Evolutionary conservation across 2,888 invertebrate species (phyloP), one percentile per base, ranked within the genome.

Genomic region (Ganaspis brasiliensis): DNA sequence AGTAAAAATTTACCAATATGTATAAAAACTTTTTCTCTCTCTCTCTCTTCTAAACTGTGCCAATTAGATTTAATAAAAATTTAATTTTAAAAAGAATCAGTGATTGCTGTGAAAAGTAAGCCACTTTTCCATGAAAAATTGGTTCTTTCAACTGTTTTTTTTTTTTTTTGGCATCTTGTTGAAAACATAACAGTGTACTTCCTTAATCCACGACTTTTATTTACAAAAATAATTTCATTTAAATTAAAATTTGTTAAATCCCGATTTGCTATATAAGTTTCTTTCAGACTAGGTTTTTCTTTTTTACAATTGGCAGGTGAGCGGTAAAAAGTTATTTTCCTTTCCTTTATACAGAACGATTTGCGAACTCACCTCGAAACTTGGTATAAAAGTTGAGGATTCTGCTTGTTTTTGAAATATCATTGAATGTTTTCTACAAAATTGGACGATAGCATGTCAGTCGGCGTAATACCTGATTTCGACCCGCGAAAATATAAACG

Each of bases 401-500:
- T 45, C n/a, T 40, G 10, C 14, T 45, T 45, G 1, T 45, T n/a
- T 3, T n/a, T n/a, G 8, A 49, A 49, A 49, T 24, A 1, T 21
- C 24, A 49, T 40, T 45, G 45, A 40, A 45, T 49, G 26, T 45
- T 67, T 45, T 67, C 67, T 24, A 67, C 67, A 67, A 67, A 52
- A 24, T 24, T 67, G 67, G 40, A 67, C 45, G 67, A 67, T 24
- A n/a, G 67, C 67, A 67, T 8, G 45, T 76, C 63, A 63, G 72
- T 76, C 63, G 72, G 76, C 63, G 76, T 72, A 70, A 76, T 63
- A 57, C 37, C 72, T 77, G 75, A 79, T 80, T 82, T 82, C 82
- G 82, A 78, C 82, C 82, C 78, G 82, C 80, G 82, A 82, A 82
- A 82, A 82, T 78, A 82, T 63, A 63, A 80, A 79, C 82, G 82